A percentile compares a stretch with the other conserved stretches of the same genome.
These are phyloP conservation scores for Mya arenaria DNA, from an alignment of 1,140 invertebrate genomes.

Conservation along the genomic window DNA sequence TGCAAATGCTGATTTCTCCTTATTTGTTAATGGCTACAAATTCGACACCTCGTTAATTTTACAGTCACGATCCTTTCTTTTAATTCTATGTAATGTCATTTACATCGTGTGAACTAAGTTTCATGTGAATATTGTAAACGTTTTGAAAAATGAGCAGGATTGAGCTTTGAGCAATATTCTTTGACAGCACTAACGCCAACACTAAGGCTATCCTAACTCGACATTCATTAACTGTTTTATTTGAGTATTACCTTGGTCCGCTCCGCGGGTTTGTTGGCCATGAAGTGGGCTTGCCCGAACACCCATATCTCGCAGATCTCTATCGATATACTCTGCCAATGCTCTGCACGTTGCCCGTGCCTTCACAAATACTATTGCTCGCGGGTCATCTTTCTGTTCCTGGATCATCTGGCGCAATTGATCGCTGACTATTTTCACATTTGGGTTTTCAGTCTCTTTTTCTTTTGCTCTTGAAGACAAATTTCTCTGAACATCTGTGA, in stretches of 20 bases:
- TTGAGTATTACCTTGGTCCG: conserved; percentile 25
- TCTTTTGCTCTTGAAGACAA: not conserved
- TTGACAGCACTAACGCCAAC: not conserved
- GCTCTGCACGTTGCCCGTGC: conserved; percentile 29
- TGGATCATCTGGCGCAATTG: not conserved
- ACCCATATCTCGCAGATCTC: not conserved
- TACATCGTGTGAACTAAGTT: not conserved
- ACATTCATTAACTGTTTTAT: not conserved
- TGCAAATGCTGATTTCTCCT: too few species aligned
- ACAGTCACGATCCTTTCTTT: too few species aligned
- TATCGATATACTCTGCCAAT: conserved; percentile 20
- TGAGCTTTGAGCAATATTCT: not conserved
- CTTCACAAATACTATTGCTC: conserved; percentile 48
- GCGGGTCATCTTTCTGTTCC: not conserved
- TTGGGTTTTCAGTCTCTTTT: conserved; percentile 5
- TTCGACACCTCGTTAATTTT: too few species aligned
- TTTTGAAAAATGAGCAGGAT: not conserved
- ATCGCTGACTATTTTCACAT: conserved; percentile 5
- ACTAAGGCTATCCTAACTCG: not conserved
- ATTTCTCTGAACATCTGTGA: conserved; percentile 20
- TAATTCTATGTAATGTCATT: not conserved
- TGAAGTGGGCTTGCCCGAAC: not conserved
- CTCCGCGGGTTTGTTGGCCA: not conserved
- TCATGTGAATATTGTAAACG: not conserved
- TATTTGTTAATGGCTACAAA: too few species aligned